These are phyloP conservation scores for Sitta europaea DNA, from an alignment of 2,113 vertebrate genomes.

Conservation along the genomic window DNA sequence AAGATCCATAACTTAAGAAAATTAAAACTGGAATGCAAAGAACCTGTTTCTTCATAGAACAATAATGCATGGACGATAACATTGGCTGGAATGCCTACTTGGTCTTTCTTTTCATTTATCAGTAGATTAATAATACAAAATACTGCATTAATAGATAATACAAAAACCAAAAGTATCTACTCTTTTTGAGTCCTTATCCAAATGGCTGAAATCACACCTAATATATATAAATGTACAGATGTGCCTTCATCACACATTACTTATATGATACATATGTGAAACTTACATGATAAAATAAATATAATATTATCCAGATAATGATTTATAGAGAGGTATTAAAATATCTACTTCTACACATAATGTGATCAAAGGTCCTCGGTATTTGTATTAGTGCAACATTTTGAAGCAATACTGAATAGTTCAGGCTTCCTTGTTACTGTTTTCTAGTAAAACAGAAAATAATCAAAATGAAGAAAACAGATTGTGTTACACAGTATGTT, in stretches of 20 bases:
- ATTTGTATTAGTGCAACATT: background rate
- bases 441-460: conserved; percentile 50
- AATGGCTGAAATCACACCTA: background rate
- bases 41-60: background rate
- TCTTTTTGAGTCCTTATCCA: background rate
- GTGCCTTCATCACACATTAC: background rate
- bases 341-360: background rate
- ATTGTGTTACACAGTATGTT: conserved; percentile 37
- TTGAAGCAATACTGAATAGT: background rate
- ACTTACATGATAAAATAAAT: too few relatives aligned
- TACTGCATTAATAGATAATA: background rate
- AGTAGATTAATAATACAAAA: background rate
- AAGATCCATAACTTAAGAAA: background rate
- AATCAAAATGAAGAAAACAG: conserved; percentile 37
- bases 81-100: background rate
- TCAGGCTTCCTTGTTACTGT: background rate
- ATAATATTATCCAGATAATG: background rate
- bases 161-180: background rate
- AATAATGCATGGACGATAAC: background rate
- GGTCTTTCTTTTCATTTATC: background rate
- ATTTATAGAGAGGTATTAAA: background rate
- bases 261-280: background rate
- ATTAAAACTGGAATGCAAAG: background rate
- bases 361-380: background rate
- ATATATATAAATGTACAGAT: background rate